phyloP scores from a whole-genome alignment of 2,113 vertebrate species.

The Nannospalax galili region DNA sequence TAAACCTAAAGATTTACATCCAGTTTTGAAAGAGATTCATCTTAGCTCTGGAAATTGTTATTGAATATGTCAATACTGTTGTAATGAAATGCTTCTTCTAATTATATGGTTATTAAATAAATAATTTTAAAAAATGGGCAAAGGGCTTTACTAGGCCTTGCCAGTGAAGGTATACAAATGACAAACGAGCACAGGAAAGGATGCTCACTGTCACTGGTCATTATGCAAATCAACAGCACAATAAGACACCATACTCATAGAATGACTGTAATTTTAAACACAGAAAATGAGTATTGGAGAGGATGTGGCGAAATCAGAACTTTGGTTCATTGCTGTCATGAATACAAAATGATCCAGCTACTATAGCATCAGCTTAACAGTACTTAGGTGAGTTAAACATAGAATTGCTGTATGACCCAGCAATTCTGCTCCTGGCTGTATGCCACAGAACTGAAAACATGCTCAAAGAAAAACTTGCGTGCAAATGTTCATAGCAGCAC shows the following conservation, averaged over 20 bases:
- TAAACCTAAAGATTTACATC: too few relatives aligned
- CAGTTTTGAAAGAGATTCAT: too few relatives aligned
- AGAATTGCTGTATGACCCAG: background rate
- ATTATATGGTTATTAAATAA: too few relatives aligned
- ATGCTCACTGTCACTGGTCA: background rate
- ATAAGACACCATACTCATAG: background rate
- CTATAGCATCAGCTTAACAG: background rate
- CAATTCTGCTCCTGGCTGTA: background rate
- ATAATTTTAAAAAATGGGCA: conserved; percentile 14
- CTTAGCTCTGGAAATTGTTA: too few relatives aligned
- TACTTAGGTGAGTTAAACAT: background rate
- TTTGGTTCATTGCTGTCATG: background rate
- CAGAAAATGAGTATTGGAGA: background rate
- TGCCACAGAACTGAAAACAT: background rate
- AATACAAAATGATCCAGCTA: background rate
- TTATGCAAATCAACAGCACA: background rate
- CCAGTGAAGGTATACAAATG: background rate
- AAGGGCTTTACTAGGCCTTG: background rate
- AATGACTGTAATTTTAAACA: background rate
- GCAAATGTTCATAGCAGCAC: background rate
- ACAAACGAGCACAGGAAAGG: background rate
- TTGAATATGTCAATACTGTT: too few relatives aligned
- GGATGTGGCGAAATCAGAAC: background rate
- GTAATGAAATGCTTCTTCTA: too few relatives aligned
- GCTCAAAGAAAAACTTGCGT: background rate